Base-by-base conservation (phyloP, 2,888 invertebrate species). In the Argyresthia goedartella region DNA sequence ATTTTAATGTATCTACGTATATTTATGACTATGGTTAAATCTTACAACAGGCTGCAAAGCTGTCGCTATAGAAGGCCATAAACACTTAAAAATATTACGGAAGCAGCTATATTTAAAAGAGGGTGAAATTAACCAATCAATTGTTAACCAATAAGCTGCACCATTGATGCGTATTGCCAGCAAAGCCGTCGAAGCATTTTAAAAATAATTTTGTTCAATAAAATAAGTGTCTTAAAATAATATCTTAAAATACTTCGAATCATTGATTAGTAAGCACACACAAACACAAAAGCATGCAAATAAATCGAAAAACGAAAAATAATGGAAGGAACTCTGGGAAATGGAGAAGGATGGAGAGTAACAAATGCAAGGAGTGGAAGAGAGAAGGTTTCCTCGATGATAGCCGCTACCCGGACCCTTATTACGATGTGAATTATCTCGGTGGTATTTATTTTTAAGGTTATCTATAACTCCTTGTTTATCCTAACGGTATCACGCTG, bases 341-440 rank as follows among this genome's bases (percentile, higher is more conserved):
- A 56, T 57, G 73, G 72, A 64, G 51, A 67, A 68, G 66, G 51
- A 53, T 54, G 60, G 62, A 60, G 63, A 60, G 60, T 54, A 60
- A 63, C 66, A 70, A 69, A 71, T 67, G 73, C 75, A 71, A 63
- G 67, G 82, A 69, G 55, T 58, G 79, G 76, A 73, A 59, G 69
- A 66, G 67, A 63, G 69, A 71, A 61, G 73, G 81, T 73, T 69
- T 76, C 71, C 73, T 80, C 77, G 82, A 84, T 81, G 81, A 81
- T 80, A 84, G 84, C 84, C 84, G 82, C 82, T 15, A 78, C 81
- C 80, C 82, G 80, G 77, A 80, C 74, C 81, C 80, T 81, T 76
- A 60, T 58, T 63, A 69, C 71, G 66, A 15, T 15, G 4, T 8
- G 14, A 15, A 14, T n/a, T 14, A 44, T 44, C 13, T 15, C 15